These are phyloP conservation scores for Hipparchia semele DNA, from an alignment of 2,888 invertebrate species.

Conservation along the genomic window DNA sequence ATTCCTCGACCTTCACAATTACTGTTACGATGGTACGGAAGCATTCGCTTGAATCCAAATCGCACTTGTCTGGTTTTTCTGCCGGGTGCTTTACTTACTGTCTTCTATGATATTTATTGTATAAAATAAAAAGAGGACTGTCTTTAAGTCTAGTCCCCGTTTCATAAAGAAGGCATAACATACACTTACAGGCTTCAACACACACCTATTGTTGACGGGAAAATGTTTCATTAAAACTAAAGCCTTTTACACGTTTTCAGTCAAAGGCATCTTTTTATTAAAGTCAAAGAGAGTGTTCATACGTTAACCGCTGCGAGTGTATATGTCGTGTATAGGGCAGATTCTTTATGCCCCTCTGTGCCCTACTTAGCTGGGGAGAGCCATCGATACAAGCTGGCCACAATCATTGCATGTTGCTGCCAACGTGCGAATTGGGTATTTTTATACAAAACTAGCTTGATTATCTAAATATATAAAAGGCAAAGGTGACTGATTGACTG, in stretches of 20 bases:
- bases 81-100: no score
- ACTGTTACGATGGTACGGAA: no score
- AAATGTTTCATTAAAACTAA: conserved; percentile 39
- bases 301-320: conserved; percentile 34
- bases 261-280: conserved; percentile 40
- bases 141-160: not conserved
- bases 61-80: no score
- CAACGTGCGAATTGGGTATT: not conserved
- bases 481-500: no score
- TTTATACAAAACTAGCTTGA: no score
- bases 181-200: not conserved
- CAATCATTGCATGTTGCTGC: conserved; percentile 41
- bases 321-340: conserved; percentile 42
- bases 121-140: no score
- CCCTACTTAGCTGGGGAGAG: conserved; percentile 44
- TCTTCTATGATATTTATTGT: no score
- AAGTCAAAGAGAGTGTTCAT: conserved; percentile 40
- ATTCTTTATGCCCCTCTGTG: conserved; percentile 41
- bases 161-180: not conserved
- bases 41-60: no score
- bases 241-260: conserved; percentile 34
- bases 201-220: conserved; percentile 32
- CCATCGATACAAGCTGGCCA: conserved; percentile 41
- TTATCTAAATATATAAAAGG: no score
- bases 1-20: no score